Evolutionary conservation across 2,888 invertebrate species (phyloP), one percentile per base, ranked within the genome.

Genomic region (Carcina quercana): DNA sequence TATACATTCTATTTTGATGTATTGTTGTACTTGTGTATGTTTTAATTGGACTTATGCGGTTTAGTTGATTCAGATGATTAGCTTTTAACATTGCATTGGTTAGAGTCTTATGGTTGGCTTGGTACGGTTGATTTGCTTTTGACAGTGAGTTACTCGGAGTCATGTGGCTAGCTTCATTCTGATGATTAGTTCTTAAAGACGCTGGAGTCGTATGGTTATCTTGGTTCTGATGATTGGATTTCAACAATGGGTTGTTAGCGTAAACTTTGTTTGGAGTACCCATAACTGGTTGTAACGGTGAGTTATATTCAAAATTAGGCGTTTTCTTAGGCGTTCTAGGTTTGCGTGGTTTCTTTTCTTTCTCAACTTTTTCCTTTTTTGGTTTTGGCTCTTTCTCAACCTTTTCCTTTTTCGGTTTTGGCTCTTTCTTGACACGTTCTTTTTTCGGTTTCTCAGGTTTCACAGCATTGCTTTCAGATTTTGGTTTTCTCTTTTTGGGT

Each of bases 331-430:
- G 78, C 1, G 59, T 52, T 6, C 66, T 52, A 5, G 76, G 66
- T 41, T 76, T 78, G 1, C 76, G 45, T 0, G 76, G 72, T 25
- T 74, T 78, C 41, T 68, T 76, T 21, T 64, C 65, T 35, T 61
- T 59, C 1, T 42, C 45, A 2, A 43, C 58, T 8, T 59, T 50
- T 14, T 38, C 38, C 29, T 52, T 54, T 17, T 55, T 59, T 1
- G 43, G 33, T 35, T 46, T 55, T 1, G 48, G 48, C 19, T 45
- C 46, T 8, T 42, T 45, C 30, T 54, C 53, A 2, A 42, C 37
- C n/a, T n/a, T n/a, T n/a, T n/a, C n/a, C n/a, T n/a, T n/a, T n/a
- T n/a, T n/a, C n/a, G n/a, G n/a, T n/a, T n/a, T n/a, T 2, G 43
- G 38, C 19, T 53, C 50, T 34, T 52, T 54, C 27, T 53, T 55